Evolutionary conservation across 2,888 invertebrate genomes (phyloP).

Genomic region (Pyrgus malvae): DNA sequence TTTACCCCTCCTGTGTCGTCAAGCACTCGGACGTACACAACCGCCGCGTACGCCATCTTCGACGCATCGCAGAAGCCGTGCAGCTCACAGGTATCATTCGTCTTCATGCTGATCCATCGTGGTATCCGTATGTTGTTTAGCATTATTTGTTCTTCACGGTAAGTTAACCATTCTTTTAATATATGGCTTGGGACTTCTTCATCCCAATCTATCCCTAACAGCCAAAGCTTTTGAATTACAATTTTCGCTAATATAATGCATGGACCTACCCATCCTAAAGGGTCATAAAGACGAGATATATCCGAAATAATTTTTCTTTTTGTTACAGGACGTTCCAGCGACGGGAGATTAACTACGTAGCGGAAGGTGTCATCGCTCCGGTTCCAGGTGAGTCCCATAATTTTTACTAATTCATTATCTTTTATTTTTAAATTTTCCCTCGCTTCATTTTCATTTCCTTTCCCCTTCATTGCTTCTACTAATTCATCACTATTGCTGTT

Average conservation of each 20-base stretch:
- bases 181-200: constrained; percentile 14
- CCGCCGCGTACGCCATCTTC: constrained; percentile 17
- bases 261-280: constrained; percentile 36
- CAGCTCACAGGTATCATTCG: constrained; percentile 2
- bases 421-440: constrained; percentile 31
- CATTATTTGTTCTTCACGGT: constrained; percentile 25
- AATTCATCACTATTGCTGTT: constrained; percentile 27
- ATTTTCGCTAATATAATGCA: constrained; percentile 24
- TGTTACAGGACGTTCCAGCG: constrained; percentile 1
- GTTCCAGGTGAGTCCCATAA: constrained; percentile 33
- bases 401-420: constrained; percentile 31
- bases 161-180: constrained; percentile 29
- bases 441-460: not conserved
- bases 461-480: constrained; percentile 11
- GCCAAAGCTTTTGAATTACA: constrained; percentile 29
- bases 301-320: constrained; percentile 20
- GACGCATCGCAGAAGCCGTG: constrained; percentile 29
- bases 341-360: constrained; percentile 30
- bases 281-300: constrained; percentile 20
- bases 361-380: constrained; percentile 30
- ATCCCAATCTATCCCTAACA: constrained; percentile 25
- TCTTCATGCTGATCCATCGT: constrained; percentile 20
- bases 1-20: not conserved
- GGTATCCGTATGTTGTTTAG: constrained; percentile 20
- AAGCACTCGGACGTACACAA: not conserved